A percentile compares a stretch with the other conserved stretches of the same genome.
Conservation (phyloP, 1,140 invertebrate species). For the Lethocerus indicus region DNA sequence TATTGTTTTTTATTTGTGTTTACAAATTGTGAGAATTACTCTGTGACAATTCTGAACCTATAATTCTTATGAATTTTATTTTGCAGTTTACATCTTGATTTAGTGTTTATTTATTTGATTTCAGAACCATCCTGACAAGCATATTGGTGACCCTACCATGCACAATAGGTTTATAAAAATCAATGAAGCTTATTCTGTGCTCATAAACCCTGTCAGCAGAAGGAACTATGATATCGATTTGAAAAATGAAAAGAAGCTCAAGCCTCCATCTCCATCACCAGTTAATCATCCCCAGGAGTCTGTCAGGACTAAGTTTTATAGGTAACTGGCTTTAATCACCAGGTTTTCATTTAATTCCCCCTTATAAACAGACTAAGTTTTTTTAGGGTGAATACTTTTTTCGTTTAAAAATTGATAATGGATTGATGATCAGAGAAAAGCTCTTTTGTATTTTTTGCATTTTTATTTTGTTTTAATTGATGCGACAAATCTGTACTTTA, state of each 20-base stretch:
- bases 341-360: no score
- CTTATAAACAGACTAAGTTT: no score
- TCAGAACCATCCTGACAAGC: constrained; percentile 42
- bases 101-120: constrained; percentile 13
- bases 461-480: no score
- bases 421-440: no score
- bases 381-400: no score
- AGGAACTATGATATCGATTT: constrained; percentile 31
- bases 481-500: no score
- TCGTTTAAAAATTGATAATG: no score
- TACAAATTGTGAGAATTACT: not conserved
- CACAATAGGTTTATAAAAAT: constrained; percentile 38
- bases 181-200: constrained; percentile 41
- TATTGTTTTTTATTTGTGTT: not conserved
- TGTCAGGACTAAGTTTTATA: no score
- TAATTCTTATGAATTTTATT: not conserved
- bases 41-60: not conserved
- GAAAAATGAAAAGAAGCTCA: constrained; percentile 3
- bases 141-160: constrained; percentile 26
- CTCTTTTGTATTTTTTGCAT: no score
- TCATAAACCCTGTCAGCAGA: constrained; percentile 34
- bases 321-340: no score
- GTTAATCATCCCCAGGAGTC: no score
- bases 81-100: not conserved
- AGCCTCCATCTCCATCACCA: constrained; percentile 7